A percentile compares a stretch with the other conserved stretches of the same genome.
Conservation (phyloP, 2,797 vertebrate species). For the Catostomus latipinnis region DNA sequence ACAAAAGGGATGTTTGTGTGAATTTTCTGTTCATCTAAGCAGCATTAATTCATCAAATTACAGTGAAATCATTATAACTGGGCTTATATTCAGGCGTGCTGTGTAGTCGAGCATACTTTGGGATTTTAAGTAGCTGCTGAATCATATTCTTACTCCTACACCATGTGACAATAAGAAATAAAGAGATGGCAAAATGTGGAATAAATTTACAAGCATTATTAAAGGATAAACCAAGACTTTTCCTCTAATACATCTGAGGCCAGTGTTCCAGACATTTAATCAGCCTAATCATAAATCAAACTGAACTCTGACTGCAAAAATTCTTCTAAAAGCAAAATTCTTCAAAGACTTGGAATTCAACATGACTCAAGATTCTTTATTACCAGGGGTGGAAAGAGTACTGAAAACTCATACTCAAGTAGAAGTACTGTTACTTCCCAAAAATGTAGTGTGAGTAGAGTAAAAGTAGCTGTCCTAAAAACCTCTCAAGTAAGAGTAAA, state of each 20-base stretch:
- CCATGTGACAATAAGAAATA: slow-evolving; percentile 11
- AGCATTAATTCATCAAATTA: no score
- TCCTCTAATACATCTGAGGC: slow-evolving; percentile 4
- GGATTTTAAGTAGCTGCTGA: background rate
- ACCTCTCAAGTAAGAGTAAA: no score
- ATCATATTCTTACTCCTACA: background rate
- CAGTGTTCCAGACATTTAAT: slow-evolving; percentile 18
- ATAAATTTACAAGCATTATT: slow-evolving; percentile 34
- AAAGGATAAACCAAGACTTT: background rate
- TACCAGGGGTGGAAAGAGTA: background rate
- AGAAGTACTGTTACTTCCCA: no score
- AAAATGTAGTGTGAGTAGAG: no score
- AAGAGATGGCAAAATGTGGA: slow-evolving; percentile 34
- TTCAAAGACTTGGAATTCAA: background rate
- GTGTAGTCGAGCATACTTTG: no score
- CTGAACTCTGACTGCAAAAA: background rate
- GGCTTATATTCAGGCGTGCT: no score
- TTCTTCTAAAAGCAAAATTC: background rate
- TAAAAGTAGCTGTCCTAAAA: no score
- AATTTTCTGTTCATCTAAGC: no score
- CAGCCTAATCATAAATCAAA: slow-evolving; percentile 3
- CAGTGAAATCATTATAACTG: no score
- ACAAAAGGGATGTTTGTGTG: no score
- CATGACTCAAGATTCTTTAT: background rate
- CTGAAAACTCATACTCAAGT: no score